Evolutionary conservation across 1,140 invertebrate genomes (phyloP).

Genomic region (Drosophila pseudoananassae): DNA sequence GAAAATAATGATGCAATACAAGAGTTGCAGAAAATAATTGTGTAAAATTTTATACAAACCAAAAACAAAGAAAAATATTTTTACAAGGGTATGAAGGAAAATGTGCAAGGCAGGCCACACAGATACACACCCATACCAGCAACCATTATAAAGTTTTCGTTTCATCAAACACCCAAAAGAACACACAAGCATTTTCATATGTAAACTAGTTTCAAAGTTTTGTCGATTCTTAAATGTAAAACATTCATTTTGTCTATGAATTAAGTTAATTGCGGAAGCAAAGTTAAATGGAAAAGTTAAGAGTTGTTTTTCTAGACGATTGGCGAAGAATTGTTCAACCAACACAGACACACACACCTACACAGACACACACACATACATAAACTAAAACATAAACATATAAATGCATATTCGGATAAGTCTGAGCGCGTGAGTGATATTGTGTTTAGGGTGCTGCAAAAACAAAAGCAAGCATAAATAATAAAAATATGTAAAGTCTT

Average conservation of each 20-base stretch:
- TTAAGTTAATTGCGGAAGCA: slow-evolving; percentile 24
- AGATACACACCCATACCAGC: slow-evolving; percentile 30
- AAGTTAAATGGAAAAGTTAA: slow-evolving; percentile 10
- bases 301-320: slow-evolving; percentile 23
- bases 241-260: slow-evolving; percentile 42
- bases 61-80: slow-evolving; percentile 30
- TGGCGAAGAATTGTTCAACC: slow-evolving; percentile 23
- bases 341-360: slow-evolving; percentile 24
- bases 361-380: slow-evolving; percentile 33
- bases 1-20: slow-evolving; percentile 32
- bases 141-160: slow-evolving; percentile 41
- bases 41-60: slow-evolving; percentile 64
- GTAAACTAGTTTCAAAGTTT: slow-evolving; percentile 58
- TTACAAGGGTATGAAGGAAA: slow-evolving; percentile 35
- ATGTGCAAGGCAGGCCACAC: slow-evolving; percentile 51
- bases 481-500: slow-evolving; percentile 36
- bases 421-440: slow-evolving; percentile 84
- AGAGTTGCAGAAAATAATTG: slow-evolving; percentile 47
- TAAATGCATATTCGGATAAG: slow-evolving; percentile 82
- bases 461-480: slow-evolving; percentile 44
- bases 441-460: slow-evolving; percentile 83
- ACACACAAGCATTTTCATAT: slow-evolving; percentile 21
- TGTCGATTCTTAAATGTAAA: slow-evolving; percentile 42
- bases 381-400: slow-evolving; percentile 35
- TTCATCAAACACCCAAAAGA: slow-evolving; percentile 23